phyloP scores from a whole-genome alignment of 2,888 invertebrate genomes.

The Ametastegia equiseti region DNA sequence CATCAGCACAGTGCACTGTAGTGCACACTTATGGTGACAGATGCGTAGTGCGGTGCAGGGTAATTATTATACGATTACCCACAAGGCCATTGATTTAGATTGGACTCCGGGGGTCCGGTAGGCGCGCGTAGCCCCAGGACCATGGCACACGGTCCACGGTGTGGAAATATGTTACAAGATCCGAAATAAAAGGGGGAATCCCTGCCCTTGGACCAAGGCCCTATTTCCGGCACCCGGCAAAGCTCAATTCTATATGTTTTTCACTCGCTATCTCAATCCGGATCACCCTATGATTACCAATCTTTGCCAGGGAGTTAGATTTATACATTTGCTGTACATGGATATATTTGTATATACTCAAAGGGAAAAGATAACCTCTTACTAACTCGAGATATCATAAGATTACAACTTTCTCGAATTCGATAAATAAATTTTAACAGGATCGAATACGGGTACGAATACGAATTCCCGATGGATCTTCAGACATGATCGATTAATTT shows the following conservation, averaged over 20 bases:
- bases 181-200: conserved; percentile 37
- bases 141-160: conserved; percentile 53
- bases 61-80: conserved; percentile 76
- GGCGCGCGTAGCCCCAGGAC: conserved; percentile 58
- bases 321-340: background rate
- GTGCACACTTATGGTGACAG: conserved; percentile 62
- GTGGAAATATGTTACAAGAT: conserved; percentile 62
- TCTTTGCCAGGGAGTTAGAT: background rate
- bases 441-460: background rate
- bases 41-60: conserved; percentile 72
- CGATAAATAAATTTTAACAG: background rate
- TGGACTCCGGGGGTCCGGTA: conserved; percentile 67
- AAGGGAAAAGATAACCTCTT: background rate
- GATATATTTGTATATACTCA: background rate
- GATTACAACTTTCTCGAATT: background rate
- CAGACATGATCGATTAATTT: background rate
- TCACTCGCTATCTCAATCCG: conserved; percentile 23
- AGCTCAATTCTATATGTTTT: conserved; percentile 33
- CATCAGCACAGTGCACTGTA: conserved; percentile 47
- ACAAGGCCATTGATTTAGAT: conserved; percentile 75
- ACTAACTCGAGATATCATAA: background rate
- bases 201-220: background rate
- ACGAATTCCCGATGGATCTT: background rate
- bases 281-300: background rate
- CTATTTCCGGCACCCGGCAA: conserved; percentile 36